Percentiles rank a stretch among this genome's conserved stretches.
Conservation (phyloP, 2,888 invertebrate species). For the Xestia ashworthii region DNA sequence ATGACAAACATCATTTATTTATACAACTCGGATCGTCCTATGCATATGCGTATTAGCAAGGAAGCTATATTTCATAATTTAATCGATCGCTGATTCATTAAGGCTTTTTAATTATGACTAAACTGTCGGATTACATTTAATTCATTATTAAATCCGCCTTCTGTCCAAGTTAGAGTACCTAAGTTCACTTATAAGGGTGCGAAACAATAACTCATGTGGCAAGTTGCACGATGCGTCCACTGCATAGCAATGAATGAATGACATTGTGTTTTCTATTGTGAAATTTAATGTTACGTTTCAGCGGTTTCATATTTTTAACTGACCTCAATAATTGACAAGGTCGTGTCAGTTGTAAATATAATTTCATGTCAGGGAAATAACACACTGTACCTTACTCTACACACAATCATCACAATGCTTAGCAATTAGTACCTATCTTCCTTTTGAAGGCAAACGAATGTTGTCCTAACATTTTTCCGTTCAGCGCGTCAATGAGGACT, state of each 20-base stretch:
- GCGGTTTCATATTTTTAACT: conserved; percentile 47
- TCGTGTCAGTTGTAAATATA: conserved; percentile 20
- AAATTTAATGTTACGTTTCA: conserved; percentile 48
- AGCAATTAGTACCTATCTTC: conserved; percentile 22
- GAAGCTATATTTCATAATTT: conserved; percentile 60
- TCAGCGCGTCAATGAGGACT: conserved; percentile 36
- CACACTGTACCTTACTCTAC: conserved; percentile 5
- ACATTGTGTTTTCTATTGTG: conserved; percentile 47
- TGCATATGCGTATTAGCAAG: conserved; percentile 54
- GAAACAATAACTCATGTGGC: conserved; percentile 39
- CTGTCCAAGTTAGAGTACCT: conserved; percentile 21
- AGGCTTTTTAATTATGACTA: conserved; percentile 41
- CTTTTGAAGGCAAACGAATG: conserved; percentile 13
- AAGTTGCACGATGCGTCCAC: conserved; percentile 36
- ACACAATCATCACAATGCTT: neutral
- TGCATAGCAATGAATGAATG: conserved; percentile 46
- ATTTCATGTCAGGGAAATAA: conserved; percentile 22
- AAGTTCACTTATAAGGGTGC: conserved; percentile 22
- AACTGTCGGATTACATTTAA: conserved; percentile 16
- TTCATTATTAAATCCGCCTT: conserved; percentile 39
- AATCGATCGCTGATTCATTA: conserved; percentile 50
- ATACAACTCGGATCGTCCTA: conserved; percentile 29
- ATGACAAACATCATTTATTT: conserved; percentile 51
- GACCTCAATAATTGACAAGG: conserved; percentile 45
- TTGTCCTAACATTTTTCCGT: conserved; percentile 25